Percentiles rank a stretch among this genome's conserved stretches.
Conservation (phyloP, 2,113 vertebrate genomes). For the Meleagris gallopavo region DNA sequence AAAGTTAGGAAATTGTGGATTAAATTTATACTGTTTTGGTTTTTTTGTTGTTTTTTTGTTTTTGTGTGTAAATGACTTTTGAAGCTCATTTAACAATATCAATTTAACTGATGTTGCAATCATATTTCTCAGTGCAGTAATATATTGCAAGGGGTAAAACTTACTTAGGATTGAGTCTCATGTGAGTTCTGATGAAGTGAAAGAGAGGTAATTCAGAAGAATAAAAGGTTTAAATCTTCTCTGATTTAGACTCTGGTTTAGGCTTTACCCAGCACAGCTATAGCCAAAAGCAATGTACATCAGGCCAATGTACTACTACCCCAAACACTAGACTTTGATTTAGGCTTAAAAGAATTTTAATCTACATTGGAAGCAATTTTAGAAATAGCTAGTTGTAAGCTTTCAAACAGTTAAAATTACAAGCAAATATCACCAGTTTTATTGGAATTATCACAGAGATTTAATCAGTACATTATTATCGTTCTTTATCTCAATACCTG, state of each 20-base stretch:
- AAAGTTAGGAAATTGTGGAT: neutral
- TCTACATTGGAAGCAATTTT: neutral
- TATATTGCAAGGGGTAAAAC: neutral
- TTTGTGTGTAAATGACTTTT: neutral
- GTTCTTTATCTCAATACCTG: neutral
- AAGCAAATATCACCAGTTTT: neutral
- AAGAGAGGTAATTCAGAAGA: neutral
- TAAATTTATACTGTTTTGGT: neutral
- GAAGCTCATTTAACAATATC: neutral
- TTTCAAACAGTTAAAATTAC: neutral
- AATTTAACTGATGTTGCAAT: neutral
- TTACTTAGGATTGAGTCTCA: neutral
- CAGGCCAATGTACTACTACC: too few relatives aligned
- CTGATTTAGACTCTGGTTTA: neutral
- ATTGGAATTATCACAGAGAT: neutral
- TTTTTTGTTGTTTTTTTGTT: neutral
- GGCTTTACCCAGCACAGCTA: too few relatives aligned
- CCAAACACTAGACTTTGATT: too few relatives aligned
- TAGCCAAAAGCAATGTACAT: too few relatives aligned
- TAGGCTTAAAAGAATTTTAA: neutral
- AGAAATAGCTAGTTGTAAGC: neutral
- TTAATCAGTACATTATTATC: neutral
- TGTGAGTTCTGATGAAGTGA: neutral
- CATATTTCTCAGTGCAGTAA: neutral
- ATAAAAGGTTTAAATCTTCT: neutral